Percentiles rank a stretch among this genome's conserved stretches.
Evolutionary conservation across 2,797 vertebrate species (phyloP).

Genomic region (Rousettus madagascariensis): DNA sequence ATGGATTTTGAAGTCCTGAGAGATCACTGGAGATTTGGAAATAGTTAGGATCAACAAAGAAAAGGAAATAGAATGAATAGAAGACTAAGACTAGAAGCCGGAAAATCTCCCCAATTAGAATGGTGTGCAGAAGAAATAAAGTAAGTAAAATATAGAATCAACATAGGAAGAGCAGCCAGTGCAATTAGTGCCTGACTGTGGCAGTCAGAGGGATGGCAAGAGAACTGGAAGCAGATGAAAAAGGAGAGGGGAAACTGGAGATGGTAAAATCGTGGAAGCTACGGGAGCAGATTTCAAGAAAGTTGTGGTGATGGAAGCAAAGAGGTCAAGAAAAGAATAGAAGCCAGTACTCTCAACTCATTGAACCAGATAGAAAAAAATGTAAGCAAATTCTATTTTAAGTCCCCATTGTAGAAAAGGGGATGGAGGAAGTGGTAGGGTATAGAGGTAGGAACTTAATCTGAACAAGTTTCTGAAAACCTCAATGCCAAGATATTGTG

Average conservation of each 20-base stretch:
- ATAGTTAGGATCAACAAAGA: background rate
- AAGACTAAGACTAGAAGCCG: background rate
- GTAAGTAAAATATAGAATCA: no score
- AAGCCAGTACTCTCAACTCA: background rate
- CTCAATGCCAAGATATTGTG: background rate
- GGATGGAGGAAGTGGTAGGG: background rate
- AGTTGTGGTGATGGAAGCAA: background rate
- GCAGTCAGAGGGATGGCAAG: background rate
- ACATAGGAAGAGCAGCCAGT: background rate
- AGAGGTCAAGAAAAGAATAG: background rate
- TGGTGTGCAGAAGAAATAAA: background rate
- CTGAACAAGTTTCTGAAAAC: background rate
- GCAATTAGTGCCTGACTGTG: background rate
- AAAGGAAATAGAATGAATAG: background rate
- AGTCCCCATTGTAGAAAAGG: background rate
- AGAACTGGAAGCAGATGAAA: background rate
- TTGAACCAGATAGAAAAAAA: background rate
- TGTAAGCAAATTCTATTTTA: background rate
- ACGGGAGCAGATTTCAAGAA: background rate
- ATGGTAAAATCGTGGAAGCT: background rate
- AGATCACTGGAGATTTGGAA: background rate
- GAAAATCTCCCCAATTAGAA: background rate
- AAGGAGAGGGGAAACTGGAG: background rate
- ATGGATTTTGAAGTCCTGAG: background rate
- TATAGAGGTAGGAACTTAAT: background rate